A percentile compares a stretch with the other conserved stretches of the same genome.
Evolutionary conservation across 2,797 vertebrate genomes (phyloP).

Genomic region (Mareca penelope): DNA sequence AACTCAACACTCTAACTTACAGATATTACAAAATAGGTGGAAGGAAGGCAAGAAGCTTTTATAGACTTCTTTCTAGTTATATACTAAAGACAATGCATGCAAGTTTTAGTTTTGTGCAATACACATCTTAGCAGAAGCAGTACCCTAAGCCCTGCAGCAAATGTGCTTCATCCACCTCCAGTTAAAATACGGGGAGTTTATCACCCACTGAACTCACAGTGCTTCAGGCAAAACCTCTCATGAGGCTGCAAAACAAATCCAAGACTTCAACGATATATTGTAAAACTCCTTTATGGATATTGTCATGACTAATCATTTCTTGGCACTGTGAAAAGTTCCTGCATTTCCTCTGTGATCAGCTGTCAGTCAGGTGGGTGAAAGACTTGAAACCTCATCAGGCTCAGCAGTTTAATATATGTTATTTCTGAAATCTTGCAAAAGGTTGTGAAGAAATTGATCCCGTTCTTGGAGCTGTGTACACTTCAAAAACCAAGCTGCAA

Average conservation of each 20-base stretch:
- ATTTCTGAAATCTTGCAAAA: not conserved
- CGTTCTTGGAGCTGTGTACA: not conserved
- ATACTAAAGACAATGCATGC: not conserved
- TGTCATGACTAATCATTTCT: not conserved
- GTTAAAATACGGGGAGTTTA: conserved; percentile 11
- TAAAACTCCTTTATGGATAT: not conserved
- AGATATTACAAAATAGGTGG: not conserved
- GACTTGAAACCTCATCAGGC: not conserved
- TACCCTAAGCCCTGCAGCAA: not conserved
- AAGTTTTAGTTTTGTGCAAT: not conserved
- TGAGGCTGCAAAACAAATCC: not conserved
- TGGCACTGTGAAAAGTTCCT: not conserved
- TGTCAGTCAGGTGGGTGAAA: not conserved
- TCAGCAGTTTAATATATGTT: not conserved
- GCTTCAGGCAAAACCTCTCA: conserved; percentile 8
- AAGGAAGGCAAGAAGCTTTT: not conserved
- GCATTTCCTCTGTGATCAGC: not conserved
- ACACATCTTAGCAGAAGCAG: not conserved
- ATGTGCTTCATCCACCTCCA: not conserved
- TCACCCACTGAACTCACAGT: not conserved
- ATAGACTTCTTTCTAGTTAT: not conserved
- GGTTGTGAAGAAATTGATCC: not conserved
- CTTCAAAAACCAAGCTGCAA: not conserved
- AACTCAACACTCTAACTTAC: not conserved
- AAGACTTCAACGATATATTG: not conserved